phyloP scores from a whole-genome alignment of 2,113 vertebrate species.

The Pundamilia nyererei region DNA sequence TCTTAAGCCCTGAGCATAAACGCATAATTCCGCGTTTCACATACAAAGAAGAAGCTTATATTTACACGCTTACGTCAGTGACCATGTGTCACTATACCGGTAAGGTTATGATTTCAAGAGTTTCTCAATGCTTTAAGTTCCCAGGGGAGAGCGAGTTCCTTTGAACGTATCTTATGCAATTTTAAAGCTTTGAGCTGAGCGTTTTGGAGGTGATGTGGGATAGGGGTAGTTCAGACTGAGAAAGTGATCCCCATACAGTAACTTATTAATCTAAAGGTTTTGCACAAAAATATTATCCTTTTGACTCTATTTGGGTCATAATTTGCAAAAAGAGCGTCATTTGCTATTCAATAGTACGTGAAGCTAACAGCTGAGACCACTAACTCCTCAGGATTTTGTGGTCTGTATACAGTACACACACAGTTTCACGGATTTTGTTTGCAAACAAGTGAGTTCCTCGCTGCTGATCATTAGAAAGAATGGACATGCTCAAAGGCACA shows the following conservation, averaged over 20 bases:
- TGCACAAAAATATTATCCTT: not conserved
- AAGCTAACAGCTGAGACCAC: not conserved
- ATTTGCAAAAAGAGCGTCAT: not conserved
- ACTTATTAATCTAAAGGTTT: not conserved
- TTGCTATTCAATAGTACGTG: not conserved
- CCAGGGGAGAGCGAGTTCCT: not conserved
- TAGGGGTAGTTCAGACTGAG: not conserved
- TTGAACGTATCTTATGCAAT: not conserved
- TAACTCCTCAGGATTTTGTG: not conserved
- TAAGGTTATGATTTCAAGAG: constrained; percentile 40
- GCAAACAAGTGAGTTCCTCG: not conserved
- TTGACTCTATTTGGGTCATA: not conserved
- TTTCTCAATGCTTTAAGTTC: not conserved
- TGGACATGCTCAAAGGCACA: not conserved
- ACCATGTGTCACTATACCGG: not conserved
- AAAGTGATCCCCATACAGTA: not conserved
- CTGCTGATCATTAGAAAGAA: not conserved
- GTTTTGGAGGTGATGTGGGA: not conserved
- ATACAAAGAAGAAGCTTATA: not conserved
- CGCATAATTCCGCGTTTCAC: not conserved
- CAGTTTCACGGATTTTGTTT: not conserved
- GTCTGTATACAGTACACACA: not conserved
- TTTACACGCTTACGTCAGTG: constrained; percentile 16
- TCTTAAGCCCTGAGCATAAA: constrained; percentile 8
- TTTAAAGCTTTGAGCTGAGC: not conserved